Conservation (phyloP, 2,888 invertebrate genomes). For the Drepanosiphum platanoidis region DNA sequence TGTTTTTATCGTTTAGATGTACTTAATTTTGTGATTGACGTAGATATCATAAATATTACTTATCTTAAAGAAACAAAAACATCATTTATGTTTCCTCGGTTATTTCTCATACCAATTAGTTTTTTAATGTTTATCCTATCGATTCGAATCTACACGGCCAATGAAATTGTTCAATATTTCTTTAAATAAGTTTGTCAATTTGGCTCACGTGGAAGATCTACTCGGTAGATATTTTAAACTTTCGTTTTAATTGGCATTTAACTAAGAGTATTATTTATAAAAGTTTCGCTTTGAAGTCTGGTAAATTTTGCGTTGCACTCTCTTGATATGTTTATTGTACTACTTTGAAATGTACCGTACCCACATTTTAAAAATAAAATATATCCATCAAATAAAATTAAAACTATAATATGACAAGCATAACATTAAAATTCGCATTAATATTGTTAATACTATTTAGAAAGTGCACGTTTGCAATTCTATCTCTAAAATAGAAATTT, state of each 20-base stretch:
- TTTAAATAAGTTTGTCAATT: background rate
- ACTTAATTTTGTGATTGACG: no score
- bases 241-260: conserved; percentile 39
- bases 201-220: background rate
- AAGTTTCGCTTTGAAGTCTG: conserved; percentile 38
- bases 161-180: background rate
- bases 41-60: no score
- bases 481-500: background rate
- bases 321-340: conserved; percentile 6
- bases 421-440: background rate
- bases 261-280: conserved; percentile 31
- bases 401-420: background rate
- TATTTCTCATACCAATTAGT: no score
- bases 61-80: no score
- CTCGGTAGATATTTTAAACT: background rate
- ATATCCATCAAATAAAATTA: conserved; percentile 4
- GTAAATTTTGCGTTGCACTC: conserved; percentile 22
- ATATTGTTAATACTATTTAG: background rate
- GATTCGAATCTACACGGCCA: background rate
- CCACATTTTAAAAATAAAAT: conserved; percentile 21
- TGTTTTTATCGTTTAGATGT: no score
- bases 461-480: background rate
- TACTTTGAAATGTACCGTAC: background rate
- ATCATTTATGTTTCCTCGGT: no score
- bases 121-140: background rate